Base-by-base conservation (phyloP, 2,888 invertebrate genomes). In the Caenorhabditis parvicauda region DNA sequence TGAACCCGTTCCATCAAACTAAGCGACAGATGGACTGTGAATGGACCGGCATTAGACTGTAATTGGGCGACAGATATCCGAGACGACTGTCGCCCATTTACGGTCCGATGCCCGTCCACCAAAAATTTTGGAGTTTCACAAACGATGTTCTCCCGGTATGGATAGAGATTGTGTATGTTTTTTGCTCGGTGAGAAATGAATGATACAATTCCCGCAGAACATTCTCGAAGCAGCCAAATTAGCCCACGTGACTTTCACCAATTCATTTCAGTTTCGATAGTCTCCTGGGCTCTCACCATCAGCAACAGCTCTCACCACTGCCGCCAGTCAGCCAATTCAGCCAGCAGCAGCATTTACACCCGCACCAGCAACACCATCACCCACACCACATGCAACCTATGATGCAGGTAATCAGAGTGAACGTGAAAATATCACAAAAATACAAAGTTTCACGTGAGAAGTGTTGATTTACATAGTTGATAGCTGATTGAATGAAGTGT, bases 291-390 rank as follows among this genome's bases (percentile, higher is more conserved):
- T n/a, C n/a, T n/a, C n/a, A n/a, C n/a, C n/a, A n/a, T n/a, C n/a
- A n/a, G n/a, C n/a, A 58, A 45, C 58, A 58, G 21, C 57, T 52
- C 22, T 62, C 62, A n/a, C 70, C 70, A 7, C 48, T 70, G 9
- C 67, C 67, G 2, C 59, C 67, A 2, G 67, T 67, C 27, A 53
- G 56, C 27, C 61, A 70, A 35, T 70, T 70, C 32, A 63, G 62
- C 14, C 70, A 66, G 51, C 51, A 50, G 32, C 44, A 51, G 35
- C 59, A 60, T 24, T 54, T 46, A 21, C 67, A 63, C 25, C 56
- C 51, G 28, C 51, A 55, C 44, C 39, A 51, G 38, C 42, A 51
- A 14, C 49, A 49, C 22, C 55, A 55, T 32, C 56, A 50, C 37
- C n/a, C 37, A 5, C 29, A 47, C 47, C 43, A 48, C 48, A 38